These are phyloP conservation scores for Phylloscopus trochilus DNA, from an alignment of 2,113 vertebrate species.

Conservation along the genomic window DNA sequence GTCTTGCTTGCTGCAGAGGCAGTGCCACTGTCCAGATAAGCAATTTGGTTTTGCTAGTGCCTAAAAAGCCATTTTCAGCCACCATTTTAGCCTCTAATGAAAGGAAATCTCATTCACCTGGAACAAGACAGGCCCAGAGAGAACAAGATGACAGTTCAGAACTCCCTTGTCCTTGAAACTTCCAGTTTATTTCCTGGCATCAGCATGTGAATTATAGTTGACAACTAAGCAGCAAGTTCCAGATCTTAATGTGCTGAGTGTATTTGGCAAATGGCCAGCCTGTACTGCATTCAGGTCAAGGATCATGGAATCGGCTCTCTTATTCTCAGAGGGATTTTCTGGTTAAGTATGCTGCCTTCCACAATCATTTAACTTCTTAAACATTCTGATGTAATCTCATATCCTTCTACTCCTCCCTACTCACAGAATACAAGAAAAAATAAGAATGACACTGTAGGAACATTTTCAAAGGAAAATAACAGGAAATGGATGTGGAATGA, in stretches of 20 bases:
- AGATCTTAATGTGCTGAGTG: neutral
- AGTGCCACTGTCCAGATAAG: neutral
- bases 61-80: neutral
- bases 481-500: neutral
- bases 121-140: neutral
- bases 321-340: neutral
- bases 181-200: constrained; percentile 4
- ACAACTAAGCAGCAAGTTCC: constrained; percentile 11
- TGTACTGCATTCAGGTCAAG: neutral
- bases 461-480: neutral
- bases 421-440: neutral
- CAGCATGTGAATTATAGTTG: neutral
- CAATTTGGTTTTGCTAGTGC: neutral
- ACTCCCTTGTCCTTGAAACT: constrained; percentile 41
- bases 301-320: neutral
- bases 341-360: neutral
- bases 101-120: constrained; percentile 1
- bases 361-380: neutral
- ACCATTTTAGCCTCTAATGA: neutral
- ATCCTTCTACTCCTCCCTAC: neutral
- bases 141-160: neutral
- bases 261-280: neutral
- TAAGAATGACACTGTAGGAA: neutral
- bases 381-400: neutral
- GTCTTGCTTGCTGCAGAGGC: neutral